Conservation (phyloP, 1,140 invertebrate genomes). For the Panagrolaimus sp. region DNA sequence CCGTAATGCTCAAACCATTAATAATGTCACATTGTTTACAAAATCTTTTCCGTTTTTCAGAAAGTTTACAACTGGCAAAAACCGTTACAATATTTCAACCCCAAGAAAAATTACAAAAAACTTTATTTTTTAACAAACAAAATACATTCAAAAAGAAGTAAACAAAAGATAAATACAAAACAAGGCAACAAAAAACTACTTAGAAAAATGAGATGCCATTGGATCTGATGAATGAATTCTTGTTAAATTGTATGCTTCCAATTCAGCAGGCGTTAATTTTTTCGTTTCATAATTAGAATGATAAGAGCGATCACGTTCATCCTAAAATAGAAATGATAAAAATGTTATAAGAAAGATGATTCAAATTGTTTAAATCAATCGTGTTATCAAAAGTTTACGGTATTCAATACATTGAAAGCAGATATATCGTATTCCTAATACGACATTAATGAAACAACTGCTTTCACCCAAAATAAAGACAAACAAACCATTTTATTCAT, state of each 20-base stretch:
- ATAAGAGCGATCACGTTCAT: slow-evolving; percentile 32
- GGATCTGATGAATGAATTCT: slow-evolving; percentile 38
- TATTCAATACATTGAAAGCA: no score
- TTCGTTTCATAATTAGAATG: slow-evolving; percentile 32
- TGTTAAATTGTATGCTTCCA: slow-evolving; percentile 34
- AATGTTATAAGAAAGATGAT: background rate
- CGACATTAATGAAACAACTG: no score
- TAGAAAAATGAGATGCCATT: slow-evolving; percentile 32
- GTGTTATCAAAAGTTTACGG: no score
- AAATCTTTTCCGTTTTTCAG: background rate
- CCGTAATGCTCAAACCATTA: background rate
- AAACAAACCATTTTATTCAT: background rate
- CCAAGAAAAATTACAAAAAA: no score
- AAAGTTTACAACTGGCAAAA: background rate
- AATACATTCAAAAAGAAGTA: background rate
- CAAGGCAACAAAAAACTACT: background rate
- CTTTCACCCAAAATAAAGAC: no score
- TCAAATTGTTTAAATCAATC: background rate
- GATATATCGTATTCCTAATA: no score
- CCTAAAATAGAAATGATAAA: slow-evolving; percentile 22
- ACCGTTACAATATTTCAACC: no score
- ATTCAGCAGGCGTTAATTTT: slow-evolving; percentile 27
- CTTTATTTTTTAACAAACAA: background rate
- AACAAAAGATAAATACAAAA: background rate
- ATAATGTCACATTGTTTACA: background rate